Percentiles rank a stretch among this genome's conserved stretches.
phyloP scores from a whole-genome alignment of 2,113 vertebrate genomes.

The Neolamprologus longior region DNA sequence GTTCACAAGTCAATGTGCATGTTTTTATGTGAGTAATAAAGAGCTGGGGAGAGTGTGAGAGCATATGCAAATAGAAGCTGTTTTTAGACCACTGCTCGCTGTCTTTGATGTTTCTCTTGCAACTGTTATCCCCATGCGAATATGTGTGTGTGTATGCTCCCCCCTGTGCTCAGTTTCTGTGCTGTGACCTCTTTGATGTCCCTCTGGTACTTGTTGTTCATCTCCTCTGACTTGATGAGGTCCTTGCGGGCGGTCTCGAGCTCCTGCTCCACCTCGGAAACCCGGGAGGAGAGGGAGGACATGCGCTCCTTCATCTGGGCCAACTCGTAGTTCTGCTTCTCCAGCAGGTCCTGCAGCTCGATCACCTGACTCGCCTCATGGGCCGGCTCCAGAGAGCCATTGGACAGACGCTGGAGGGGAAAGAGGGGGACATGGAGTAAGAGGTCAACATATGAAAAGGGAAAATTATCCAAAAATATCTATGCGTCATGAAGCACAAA shows the following conservation, averaged over 20 bases:
- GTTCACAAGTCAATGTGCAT: not conserved
- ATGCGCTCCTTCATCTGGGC: conserved; percentile 98
- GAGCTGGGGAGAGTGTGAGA: not conserved
- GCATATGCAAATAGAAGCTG: conserved; percentile 20
- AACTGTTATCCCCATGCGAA: not conserved
- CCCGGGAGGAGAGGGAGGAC: conserved; percentile 86
- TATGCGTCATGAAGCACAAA: not conserved
- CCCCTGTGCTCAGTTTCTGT: not conserved
- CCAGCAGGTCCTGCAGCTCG: conserved; percentile 94
- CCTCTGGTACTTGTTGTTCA: conserved; percentile 97
- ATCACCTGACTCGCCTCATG: conserved; percentile 92
- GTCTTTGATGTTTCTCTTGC: conserved; percentile 41
- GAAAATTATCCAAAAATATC: not conserved
- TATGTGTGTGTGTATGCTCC: not conserved
- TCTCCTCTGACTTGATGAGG: conserved; percentile 96
- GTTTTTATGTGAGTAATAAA: not conserved
- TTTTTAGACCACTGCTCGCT: not conserved
- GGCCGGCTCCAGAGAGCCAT: conserved; percentile 90
- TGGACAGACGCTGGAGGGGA: conserved; percentile 82
- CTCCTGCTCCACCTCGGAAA: conserved; percentile 96
- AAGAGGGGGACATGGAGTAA: not conserved
- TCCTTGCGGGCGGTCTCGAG: conserved; percentile 95
- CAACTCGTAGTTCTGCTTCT: conserved; percentile 98
- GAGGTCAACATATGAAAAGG: not conserved
- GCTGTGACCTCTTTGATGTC: conserved; percentile 93